Percentiles rank a stretch among this genome's conserved stretches.
Conservation (phyloP, 2,888 invertebrate genomes). For the Piscicola geometra region DNA sequence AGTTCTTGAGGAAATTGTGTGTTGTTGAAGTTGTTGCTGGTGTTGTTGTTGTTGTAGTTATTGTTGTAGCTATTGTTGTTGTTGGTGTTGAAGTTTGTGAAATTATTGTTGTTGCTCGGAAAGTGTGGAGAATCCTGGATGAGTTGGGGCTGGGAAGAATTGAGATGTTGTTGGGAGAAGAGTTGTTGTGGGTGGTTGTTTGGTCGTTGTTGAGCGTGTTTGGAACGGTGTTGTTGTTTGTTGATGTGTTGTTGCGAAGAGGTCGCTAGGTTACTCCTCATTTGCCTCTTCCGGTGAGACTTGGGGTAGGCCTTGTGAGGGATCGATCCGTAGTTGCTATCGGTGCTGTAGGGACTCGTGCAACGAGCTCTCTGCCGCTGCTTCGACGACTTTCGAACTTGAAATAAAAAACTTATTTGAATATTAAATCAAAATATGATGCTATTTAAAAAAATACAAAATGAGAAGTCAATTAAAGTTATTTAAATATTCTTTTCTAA, state of each 20-base stretch:
- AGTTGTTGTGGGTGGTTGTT: not conserved
- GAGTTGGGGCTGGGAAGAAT: slow-evolving; percentile 8
- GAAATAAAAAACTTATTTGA: not conserved
- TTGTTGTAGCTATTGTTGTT: not conserved
- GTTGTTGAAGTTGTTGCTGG: not conserved
- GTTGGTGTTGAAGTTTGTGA: slow-evolving; percentile 2
- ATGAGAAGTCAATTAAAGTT: not conserved
- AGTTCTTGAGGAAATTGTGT: not conserved
- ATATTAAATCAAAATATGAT: not conserved
- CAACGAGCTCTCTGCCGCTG: slow-evolving; percentile 47
- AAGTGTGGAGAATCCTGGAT: not conserved
- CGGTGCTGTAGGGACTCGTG: slow-evolving; percentile 56
- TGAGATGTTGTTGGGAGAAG: slow-evolving; percentile 3
- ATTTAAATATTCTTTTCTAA: no score
- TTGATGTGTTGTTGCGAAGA: slow-evolving; percentile 17
- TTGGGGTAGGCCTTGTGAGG: slow-evolving; percentile 54
- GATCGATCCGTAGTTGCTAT: slow-evolving; percentile 56
- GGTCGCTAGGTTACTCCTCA: slow-evolving; percentile 44
- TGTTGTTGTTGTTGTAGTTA: not conserved
- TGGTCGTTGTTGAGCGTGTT: not conserved
- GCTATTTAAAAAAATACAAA: not conserved
- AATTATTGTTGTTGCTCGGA: slow-evolving; percentile 8
- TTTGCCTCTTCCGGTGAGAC: slow-evolving; percentile 53
- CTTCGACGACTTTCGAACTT: slow-evolving; percentile 35
- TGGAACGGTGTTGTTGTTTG: not conserved